Base-by-base conservation (phyloP, 2,888 invertebrate genomes). In the Chesias legatella region DNA sequence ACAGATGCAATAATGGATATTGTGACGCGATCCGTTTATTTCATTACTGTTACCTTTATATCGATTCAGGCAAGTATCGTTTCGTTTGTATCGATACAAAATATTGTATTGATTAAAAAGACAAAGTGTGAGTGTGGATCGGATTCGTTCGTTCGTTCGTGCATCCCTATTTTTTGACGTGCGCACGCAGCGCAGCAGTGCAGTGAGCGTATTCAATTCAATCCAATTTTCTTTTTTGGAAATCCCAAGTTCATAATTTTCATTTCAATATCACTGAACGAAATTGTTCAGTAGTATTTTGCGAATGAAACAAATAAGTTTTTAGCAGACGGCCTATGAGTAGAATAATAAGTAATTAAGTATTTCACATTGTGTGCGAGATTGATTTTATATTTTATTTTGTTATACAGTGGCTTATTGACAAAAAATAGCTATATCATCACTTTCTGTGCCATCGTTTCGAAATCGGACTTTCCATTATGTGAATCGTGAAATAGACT, bases 371-470 rank as follows among this genome's bases (percentile, higher is more conserved):
- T 83, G 73, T 75, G 76, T 79, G 75, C 67, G 56, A 68, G 73
- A 83, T 85, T 82, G 79, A 80, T 79, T 83, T 52, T 72, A 84
- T 76, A 69, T 79, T 82, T 83, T 80, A 76, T 80, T 84, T 83
- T 78, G 62, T 76, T 75, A 60, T 56, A 73, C 73, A 79, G 83
- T 81, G 80, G 85, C 84, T 88, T 85, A 73, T 82, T 84, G 79
- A 71, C 79, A 76, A 32, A 73, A 46, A 77, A 79, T 82, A 73
- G 83, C 83, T 82, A 66, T 66, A 73, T 71, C 76, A 65, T 77
- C 80, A 84, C 79, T 72, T 75, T 74, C 60, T 61, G 72, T 68
- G 79, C 77, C 74, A 75, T 79, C 71, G 73, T 73, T 72, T 56
- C n/a, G 62, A 65, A 72, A 71, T 80, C 66, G 74, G 76, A 73